Base-by-base conservation (phyloP, 2,797 vertebrate species). In the Lindbergichthys nudifrons region DNA sequence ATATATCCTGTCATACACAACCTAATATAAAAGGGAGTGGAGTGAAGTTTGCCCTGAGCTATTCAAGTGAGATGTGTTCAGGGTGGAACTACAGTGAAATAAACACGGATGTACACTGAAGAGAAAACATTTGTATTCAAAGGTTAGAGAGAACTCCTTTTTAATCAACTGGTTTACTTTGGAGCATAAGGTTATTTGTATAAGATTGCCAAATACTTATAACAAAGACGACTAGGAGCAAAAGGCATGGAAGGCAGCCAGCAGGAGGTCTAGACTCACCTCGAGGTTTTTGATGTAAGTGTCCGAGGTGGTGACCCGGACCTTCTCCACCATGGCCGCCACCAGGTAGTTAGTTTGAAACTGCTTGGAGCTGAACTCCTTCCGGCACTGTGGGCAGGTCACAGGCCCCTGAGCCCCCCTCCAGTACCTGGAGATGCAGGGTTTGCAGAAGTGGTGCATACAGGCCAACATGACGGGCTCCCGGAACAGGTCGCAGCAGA, bases 381-480 rank as follows among this genome's bases (percentile, higher is more conserved):
- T 93, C 57, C 96, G 94, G 77, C 97, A 97, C 73, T 97, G 96
- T 0, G 96, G 97, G 67, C 97, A 97, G 16, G 90, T 89, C 0
- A 92, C 89, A 0, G 74, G 89, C 5, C 91, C 47, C 3, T 86
- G 83, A 1, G 89, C 76, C 1, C 88, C 87, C 3, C 87, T 90
- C 96, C 96, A 97, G 90, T 96, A 97, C 0, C 85, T 77, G 67
- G 92, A 87, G 88, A 97, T 97, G 91, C 96, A 97, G 46, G 73
- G 43, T 82, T 70, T 93, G 86, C 97, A 97, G 88, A 96, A 97
- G 88, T 96, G 96, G 86, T 97, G 96, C 96, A 97, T 96, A 65
- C 96, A 97, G 43, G 91, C 93, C 86, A 97, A 76, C 96, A 97
- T 96, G 80, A 97, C 95, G 0, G 96, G 96, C 47, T 97, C 94